Base-by-base conservation (phyloP, 2,113 vertebrate genomes). In the Aythya baeri region DNA sequence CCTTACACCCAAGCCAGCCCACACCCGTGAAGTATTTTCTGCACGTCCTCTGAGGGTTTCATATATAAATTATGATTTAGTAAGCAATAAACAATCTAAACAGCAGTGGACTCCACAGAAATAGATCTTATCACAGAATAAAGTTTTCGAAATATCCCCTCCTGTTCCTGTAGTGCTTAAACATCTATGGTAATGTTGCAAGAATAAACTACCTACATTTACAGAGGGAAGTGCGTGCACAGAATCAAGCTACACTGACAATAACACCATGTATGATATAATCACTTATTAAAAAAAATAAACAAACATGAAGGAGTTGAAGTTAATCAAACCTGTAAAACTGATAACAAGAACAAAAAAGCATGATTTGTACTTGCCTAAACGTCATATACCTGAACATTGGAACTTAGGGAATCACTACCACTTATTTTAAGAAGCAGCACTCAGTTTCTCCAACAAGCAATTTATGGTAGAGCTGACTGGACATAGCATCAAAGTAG, bases 81-180 rank as follows among this genome's bases (percentile, higher is more conserved):
- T 93, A 17, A 93, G 88, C 81, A 14, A 73, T 58, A 20, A 27
- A 84, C 90, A 83, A 71, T 20, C 41, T 74, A 65, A 75, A 86
- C 3, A 87, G 27, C 43, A 92, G 32, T 34, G 74, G 20, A 83
- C 18, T 80, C 34, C 26, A 70, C 72, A 94, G 55, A 58, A 32
- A 11, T 8, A 58, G 38, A 31, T 63, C 57, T 71, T 55, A 44
- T 22, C 62, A 72, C n/a, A 90, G 68, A 80, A 91, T 5, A 57
- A 76, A 74, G 29, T 61, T 91, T 49, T 46, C 15, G 9, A 88
- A 93, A 74, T 73, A 15, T 32, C 50, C 63, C 43, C 27, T 88
- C 80, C 46, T 88, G 36, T 44, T 54, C 52, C 25, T 46, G 31
- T 23, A 46, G 36, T 50, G 27, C 72, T 73, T 79, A 85, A 85